These are phyloP conservation scores for Melanotaenia duboulayi DNA, from an alignment of 2,113 vertebrate species.

Conservation along the genomic window DNA sequence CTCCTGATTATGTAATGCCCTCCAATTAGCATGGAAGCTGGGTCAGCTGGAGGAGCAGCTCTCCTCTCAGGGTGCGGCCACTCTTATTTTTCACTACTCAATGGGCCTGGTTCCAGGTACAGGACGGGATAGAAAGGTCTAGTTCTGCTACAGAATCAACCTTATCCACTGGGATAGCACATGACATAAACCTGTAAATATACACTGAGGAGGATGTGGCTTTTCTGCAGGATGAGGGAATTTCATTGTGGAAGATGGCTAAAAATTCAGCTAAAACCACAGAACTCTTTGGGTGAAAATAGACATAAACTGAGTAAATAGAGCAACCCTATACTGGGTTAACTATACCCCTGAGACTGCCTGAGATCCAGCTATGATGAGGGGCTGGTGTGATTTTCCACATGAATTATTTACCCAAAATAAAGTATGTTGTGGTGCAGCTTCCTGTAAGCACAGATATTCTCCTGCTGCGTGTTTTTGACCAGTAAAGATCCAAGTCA, in stretches of 20 bases:
- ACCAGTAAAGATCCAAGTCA: too few species aligned
- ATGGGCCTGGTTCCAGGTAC: slow-evolving; percentile 28
- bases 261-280: not conserved
- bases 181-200: slow-evolving; percentile 59
- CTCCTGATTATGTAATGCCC: slow-evolving; percentile 44
- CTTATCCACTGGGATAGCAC: slow-evolving; percentile 42
- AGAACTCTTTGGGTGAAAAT: not conserved
- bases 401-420: not conserved
- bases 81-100: not conserved
- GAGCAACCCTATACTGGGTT: not conserved
- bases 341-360: not conserved
- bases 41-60: slow-evolving; percentile 53
- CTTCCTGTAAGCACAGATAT: too few species aligned
- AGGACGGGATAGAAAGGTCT: too few species aligned
- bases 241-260: not conserved
- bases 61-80: slow-evolving; percentile 26
- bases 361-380: not conserved
- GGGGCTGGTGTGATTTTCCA: not conserved
- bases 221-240: slow-evolving; percentile 7
- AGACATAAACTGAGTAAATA: not conserved
- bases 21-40: slow-evolving; percentile 48
- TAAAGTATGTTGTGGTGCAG: not conserved
- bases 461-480: too few species aligned
- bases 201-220: slow-evolving; percentile 31
- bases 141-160: slow-evolving; percentile 32